A percentile compares a stretch with the other conserved stretches of the same genome.
Evolutionary conservation across 2,888 invertebrate species (phyloP).

Genomic region (Anarsia innoxiella): DNA sequence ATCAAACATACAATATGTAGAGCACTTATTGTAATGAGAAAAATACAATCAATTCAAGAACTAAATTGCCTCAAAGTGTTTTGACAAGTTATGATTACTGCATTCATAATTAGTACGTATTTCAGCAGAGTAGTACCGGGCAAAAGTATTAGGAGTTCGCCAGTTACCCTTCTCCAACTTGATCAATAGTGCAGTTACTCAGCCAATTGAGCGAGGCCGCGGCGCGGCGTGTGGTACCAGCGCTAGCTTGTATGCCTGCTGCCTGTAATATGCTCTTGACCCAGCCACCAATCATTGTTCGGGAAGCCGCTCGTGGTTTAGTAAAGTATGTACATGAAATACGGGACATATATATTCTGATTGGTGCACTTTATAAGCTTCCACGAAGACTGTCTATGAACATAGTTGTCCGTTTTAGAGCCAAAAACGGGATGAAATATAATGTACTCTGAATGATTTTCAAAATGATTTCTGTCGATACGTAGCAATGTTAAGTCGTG

Average conservation of each 20-base stretch:
- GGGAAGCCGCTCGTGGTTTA: not conserved
- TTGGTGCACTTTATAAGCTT: not conserved
- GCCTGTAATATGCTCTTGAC: conserved; percentile 2
- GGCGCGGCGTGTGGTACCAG: conserved; percentile 10
- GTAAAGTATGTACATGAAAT: not conserved
- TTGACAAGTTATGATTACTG: not conserved
- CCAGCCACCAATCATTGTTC: conserved; percentile 2
- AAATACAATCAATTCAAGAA: too few species aligned
- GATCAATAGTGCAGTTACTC: conserved; percentile 4
- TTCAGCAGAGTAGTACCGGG: conserved; percentile 2
- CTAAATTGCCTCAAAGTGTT: not conserved
- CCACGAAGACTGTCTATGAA: conserved; percentile 4
- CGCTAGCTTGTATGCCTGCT: conserved; percentile 6
- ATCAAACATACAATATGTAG: too few species aligned
- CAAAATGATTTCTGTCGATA: not conserved
- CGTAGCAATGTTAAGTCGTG: conserved; percentile 1
- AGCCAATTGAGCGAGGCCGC: conserved; percentile 10
- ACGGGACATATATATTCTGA: not conserved
- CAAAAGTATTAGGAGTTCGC: conserved; percentile 7
- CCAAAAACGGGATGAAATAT: not conserved
- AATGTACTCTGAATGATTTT: not conserved
- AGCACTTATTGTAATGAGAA: too few species aligned
- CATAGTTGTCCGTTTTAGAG: conserved; percentile 6
- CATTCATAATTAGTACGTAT: conserved; percentile 1
- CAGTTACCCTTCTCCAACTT: conserved; percentile 9